Evolutionary conservation across 2,888 invertebrate genomes (phyloP), one percentile per base, ranked within the genome.

Genomic region (Lithophane ornitopus): DNA sequence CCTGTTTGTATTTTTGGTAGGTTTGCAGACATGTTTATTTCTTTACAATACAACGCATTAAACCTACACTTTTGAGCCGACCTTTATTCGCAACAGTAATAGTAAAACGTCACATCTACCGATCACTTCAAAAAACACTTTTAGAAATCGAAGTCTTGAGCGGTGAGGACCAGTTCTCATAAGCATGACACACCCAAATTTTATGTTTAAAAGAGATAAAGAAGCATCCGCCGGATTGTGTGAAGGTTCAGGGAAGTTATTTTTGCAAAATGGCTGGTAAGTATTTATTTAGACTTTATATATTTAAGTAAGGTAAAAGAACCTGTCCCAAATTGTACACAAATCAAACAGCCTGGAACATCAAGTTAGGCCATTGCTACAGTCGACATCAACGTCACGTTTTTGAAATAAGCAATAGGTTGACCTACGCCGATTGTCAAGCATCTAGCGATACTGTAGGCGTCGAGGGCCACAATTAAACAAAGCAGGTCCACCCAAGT

Each of bases 191-290:
- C 94, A 92, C 94, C 95, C 89, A 92, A 89, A 92, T 92, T 90
- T 91, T 92, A 89, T 94, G 90, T 94, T 93, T 92, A 90, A 92
- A 84, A 80, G 86, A 94, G 95, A 95, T 96, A 95, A 95, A 91
- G 86, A 87, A 92, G 90, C 94, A 93, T 95, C 96, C 96, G 95
- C 94, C 93, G 93, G 93, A 92, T 91, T 91, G 88, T 91, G 87
- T 91, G 89, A 92, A 92, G 90, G 89, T 89, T 86, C 85, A 85
- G 88, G 89, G 87, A 91, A 88, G 87, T 90, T 76, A 78, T 75
- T 80, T 76, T 87, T 81, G 78, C 80, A 74, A 80, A 75, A 85
- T 74, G 28, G 39, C 63, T 62, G 71, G 56, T n/a, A n/a, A n/a
- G n/a, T 73, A 82, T 75, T 73, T 82, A 82, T 81, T 86, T 78